Evolutionary conservation across 2,113 vertebrate species (phyloP).

Genomic region (Verasper variegatus): DNA sequence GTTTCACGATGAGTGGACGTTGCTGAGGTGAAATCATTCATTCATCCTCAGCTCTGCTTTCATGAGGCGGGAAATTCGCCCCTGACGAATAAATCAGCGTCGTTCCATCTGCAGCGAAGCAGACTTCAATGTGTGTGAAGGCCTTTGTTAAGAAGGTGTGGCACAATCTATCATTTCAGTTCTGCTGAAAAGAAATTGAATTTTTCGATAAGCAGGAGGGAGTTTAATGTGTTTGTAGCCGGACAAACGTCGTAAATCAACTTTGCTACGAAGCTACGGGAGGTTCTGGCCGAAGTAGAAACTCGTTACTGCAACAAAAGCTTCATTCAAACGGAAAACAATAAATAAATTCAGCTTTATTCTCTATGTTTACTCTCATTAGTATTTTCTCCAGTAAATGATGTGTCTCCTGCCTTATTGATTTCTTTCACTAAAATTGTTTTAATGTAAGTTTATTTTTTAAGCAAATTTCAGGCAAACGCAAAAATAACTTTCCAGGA

Average conservation of each 20-base stretch:
- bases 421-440: background rate
- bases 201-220: constrained; percentile 1
- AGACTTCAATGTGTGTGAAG: constrained; percentile 29
- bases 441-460: no score
- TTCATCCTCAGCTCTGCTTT: constrained; percentile 34
- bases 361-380: no score
- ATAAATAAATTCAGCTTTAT: no score
- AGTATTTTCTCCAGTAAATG: no score
- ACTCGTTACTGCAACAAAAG: no score
- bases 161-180: constrained; percentile 30
- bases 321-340: no score
- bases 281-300: background rate
- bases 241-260: constrained; percentile 36
- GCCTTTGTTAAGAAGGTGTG: constrained; percentile 12
- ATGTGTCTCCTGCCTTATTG: background rate
- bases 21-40: constrained; percentile 27
- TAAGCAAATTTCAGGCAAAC: no score
- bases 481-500: no score
- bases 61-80: constrained; percentile 48
- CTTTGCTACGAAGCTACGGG: no score
- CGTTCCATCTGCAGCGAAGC: background rate
- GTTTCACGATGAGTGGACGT: background rate
- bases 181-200: constrained; percentile 12
- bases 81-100: constrained; percentile 29
- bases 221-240: constrained; percentile 25